Percentiles rank a stretch among this genome's conserved stretches.
phyloP scores from a whole-genome alignment of 2,797 vertebrate genomes.

The Sebastes steindachneri region DNA sequence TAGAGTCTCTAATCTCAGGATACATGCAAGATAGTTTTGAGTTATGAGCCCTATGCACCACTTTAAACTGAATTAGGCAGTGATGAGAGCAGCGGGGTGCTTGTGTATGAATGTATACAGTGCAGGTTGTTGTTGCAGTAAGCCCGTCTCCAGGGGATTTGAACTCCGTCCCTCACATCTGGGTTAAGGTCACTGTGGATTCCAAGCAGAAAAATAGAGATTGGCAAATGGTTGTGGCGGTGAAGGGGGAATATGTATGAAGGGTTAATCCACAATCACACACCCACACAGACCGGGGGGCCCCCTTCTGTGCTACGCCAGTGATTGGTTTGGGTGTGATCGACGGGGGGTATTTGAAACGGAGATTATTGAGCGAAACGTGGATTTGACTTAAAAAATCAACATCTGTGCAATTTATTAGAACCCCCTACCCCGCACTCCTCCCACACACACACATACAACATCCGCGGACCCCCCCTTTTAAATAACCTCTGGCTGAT shows the following conservation, averaged over 20 bases:
- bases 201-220: constrained; percentile 35
- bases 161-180: constrained; percentile 44
- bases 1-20: too few relatives aligned
- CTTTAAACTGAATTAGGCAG: too few relatives aligned
- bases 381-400: constrained; percentile 70
- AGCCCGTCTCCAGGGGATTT: constrained; percentile 35
- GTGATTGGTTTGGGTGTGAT: constrained; percentile 68
- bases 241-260: neutral
- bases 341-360: constrained; percentile 64
- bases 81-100: neutral
- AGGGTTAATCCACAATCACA: constrained; percentile 60
- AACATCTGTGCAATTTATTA: constrained; percentile 75
- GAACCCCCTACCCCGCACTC: constrained; percentile 16
- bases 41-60: too few relatives aligned
- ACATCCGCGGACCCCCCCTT: neutral
- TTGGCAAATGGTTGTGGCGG: neutral
- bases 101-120: neutral
- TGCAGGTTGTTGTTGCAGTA: constrained; percentile 9
- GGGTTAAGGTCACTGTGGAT: constrained; percentile 65
- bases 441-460: neutral
- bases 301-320: constrained; percentile 20
- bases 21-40: too few relatives aligned
- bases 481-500: constrained; percentile 57
- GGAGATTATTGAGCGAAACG: constrained; percentile 71
- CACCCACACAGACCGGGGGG: constrained; percentile 1